These are phyloP conservation scores for human (Homo sapiens) DNA, from an alignment of 2,113 vertebrate genomes.

Conservation along the genomic window DNA sequence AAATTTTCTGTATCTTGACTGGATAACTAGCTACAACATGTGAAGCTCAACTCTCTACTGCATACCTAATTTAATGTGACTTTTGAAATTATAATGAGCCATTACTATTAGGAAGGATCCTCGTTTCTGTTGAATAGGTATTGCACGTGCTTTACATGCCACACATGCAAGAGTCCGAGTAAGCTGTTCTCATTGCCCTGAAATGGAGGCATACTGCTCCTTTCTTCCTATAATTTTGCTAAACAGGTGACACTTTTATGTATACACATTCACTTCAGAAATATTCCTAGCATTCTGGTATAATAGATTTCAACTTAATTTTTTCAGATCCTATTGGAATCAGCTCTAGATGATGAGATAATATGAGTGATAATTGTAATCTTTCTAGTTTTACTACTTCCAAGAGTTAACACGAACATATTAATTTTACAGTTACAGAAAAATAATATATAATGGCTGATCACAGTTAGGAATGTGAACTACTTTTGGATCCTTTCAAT, in stretches of 20 bases:
- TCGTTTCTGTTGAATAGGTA: background rate
- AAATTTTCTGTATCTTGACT: background rate
- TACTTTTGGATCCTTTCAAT: background rate
- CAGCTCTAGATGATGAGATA: background rate
- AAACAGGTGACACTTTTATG: background rate
- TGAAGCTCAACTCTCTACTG: background rate
- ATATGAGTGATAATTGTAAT: background rate
- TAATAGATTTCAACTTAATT: background rate
- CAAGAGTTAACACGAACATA: background rate
- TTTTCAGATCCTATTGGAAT: background rate
- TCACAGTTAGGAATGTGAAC: background rate
- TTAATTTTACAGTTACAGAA: background rate
- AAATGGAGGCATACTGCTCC: background rate
- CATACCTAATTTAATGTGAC: background rate
- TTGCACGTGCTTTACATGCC: fast-evolving
- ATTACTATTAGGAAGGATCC: background rate
- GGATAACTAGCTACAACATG: background rate
- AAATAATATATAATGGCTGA: background rate
- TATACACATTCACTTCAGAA: background rate
- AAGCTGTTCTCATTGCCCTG: background rate
- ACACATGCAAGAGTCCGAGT: background rate
- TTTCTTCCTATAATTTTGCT: background rate
- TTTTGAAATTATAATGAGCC: background rate
- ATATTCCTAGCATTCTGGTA: background rate
- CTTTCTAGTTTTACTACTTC: background rate